phyloP scores from a whole-genome alignment of 1,140 invertebrate genomes.

The Piezodorus guildinii region DNA sequence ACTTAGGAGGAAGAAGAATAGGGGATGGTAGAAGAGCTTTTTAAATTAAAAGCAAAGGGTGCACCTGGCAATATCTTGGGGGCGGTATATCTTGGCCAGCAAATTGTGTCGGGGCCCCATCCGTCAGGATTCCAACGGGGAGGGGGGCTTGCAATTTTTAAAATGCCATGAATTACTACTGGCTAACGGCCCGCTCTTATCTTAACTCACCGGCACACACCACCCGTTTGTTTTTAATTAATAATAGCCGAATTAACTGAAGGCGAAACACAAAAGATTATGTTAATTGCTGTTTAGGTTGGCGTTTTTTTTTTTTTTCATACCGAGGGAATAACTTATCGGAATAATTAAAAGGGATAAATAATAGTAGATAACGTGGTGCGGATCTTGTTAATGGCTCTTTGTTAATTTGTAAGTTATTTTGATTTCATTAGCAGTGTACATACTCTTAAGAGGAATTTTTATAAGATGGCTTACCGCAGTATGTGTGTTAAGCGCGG shows the following conservation, averaged over 20 bases:
- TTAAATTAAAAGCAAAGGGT: constrained; percentile 12
- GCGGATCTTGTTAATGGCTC: no score
- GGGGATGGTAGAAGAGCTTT: neutral
- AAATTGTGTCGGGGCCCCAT: constrained; percentile 16
- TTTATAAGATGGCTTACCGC: no score
- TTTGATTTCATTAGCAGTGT: no score
- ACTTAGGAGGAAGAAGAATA: neutral
- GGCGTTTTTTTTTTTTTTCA: neutral
- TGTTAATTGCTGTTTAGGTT: constrained; percentile 12
- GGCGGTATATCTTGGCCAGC: constrained; percentile 4
- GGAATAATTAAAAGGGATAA: constrained; percentile 6
- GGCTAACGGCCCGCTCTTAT: no score
- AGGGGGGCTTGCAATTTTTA: constrained; percentile 13
- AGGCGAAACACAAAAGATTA: neutral
- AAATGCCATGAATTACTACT: constrained; percentile 18
- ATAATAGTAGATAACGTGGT: neutral
- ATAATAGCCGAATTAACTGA: neutral
- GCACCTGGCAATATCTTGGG: constrained; percentile 16
- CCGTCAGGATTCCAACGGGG: constrained; percentile 9
- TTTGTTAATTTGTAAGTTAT: no score
- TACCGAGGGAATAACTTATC: neutral
- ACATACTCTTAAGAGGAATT: no score
- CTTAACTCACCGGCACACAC: neutral
- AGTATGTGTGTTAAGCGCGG: no score
- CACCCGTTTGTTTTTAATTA: neutral